Evolutionary conservation across 2,797 vertebrate species (phyloP).

Genomic region (Darevskia mixta): DNA sequence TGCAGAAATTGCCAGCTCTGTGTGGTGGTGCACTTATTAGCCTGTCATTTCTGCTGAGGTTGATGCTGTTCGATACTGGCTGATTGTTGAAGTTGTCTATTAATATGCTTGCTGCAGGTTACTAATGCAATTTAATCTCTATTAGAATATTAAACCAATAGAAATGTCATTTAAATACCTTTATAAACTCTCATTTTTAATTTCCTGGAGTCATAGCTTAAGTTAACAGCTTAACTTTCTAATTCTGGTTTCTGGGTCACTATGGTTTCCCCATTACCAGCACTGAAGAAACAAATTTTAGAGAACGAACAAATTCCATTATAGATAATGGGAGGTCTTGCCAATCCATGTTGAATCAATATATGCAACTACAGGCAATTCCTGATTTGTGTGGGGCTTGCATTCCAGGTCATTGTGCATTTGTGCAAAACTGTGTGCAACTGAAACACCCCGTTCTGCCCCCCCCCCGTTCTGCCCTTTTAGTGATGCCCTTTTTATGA

Average conservation of each 20-base stretch:
- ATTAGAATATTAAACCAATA: slow-evolving; percentile 28
- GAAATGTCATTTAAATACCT: slow-evolving; percentile 32
- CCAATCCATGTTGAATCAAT: neutral
- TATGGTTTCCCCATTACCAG: neutral
- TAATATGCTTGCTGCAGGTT: slow-evolving; percentile 17
- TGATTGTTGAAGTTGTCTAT: neutral
- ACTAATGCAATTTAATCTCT: slow-evolving; percentile 33
- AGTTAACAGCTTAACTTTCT: slow-evolving; percentile 22
- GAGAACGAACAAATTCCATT: neutral
- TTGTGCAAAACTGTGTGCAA: too few species aligned
- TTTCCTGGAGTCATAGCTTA: slow-evolving; percentile 20
- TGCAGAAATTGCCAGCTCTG: neutral
- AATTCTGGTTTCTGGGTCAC: slow-evolving; percentile 5
- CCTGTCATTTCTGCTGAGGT: neutral
- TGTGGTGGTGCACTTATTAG: neutral
- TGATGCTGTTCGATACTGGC: neutral
- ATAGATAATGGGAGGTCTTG: neutral
- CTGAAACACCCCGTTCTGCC: too few species aligned
- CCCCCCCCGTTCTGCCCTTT: too few species aligned
- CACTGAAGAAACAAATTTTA: neutral
- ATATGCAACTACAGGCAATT: neutral
- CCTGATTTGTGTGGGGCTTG: too few species aligned
- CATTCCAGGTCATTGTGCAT: too few species aligned
- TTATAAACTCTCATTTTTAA: slow-evolving; percentile 29
- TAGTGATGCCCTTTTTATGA: too few species aligned